Evolutionary conservation across 2,888 invertebrate genomes (phyloP).

Genomic region (Microctonus brassicae): DNA sequence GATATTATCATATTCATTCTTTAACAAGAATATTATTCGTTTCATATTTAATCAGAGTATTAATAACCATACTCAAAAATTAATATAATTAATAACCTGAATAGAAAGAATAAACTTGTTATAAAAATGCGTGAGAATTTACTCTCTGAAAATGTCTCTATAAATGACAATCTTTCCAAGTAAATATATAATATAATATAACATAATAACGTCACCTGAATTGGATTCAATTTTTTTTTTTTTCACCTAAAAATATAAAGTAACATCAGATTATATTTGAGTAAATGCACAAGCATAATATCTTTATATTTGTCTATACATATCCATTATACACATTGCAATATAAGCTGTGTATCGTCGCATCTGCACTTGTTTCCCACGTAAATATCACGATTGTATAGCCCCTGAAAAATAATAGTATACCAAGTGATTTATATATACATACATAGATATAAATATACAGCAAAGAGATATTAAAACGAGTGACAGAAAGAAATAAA

Average conservation of each 20-base stretch:
- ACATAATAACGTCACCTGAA: neutral
- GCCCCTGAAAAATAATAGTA: conserved; percentile 45
- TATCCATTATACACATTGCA: neutral
- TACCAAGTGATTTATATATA: conserved; percentile 29
- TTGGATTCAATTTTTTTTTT: too few relatives aligned
- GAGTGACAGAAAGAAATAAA: conserved; percentile 6
- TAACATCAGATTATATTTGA: conserved; percentile 45
- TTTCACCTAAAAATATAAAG: conserved; percentile 20
- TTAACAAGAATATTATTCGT: neutral
- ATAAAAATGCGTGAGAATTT: conserved; percentile 1
- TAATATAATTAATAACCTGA: neutral
- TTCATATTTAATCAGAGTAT: too few relatives aligned
- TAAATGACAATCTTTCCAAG: too few relatives aligned
- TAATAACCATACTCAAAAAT: too few relatives aligned
- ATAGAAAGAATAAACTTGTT: neutral
- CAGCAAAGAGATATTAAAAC: neutral
- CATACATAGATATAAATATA: neutral
- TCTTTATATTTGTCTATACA: conserved; percentile 36
- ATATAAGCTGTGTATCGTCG: conserved; percentile 22
- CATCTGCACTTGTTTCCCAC: conserved; percentile 63
- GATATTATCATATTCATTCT: too few relatives aligned
- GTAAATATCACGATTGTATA: conserved; percentile 61
- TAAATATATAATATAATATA: neutral
- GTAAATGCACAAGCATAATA: conserved; percentile 51
- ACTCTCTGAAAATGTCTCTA: neutral